Base-by-base conservation (phyloP, 2,113 vertebrate genomes). In the Osmerus eperlanus region DNA sequence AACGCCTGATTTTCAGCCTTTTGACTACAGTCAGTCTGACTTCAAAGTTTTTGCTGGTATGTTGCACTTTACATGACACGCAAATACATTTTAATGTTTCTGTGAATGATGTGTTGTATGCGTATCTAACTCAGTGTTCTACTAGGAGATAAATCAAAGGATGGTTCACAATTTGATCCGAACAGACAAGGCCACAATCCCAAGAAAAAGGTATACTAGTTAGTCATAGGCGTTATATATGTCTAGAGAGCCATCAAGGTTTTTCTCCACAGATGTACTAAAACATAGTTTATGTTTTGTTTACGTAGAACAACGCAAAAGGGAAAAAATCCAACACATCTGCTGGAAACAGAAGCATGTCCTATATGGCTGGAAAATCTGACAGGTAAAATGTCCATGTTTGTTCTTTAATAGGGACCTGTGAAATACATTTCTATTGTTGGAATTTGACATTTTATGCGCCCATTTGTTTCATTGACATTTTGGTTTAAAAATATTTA, bases 31-130 rank as follows among this genome's bases (percentile, higher is more conserved):
- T 87, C 93, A 95, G 79, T 94, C 95, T 1, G 90, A 95, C 83
- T 92, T 98, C 78, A 94, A 93, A 84, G 91, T 95, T 65, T 99
- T 98, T 85, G 87, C 95, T 58, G 97, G 97, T 98, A 85, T 82
- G 93, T 15, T 47, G 41, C 41, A 47, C 9, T 47, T 47, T 47
- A 47, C 41, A 47, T 47, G 7, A 47, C 41, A 47, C 9, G 41
- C 9, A 9, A 47, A 11, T 11, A 47, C 41, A 47, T 12, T 47
- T 36, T 14, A 64, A 23, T 15, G 2, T 58, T n/a, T 12, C n/a
- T 47, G 28, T 58, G 28, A 15, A 47, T 12, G 28, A 8, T 72
- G 6, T 19, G 12, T 32, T 25, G 16, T 65, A 16, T 23, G 19
- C 36, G 51, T 19, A 41, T 21, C 4, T 73, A 3, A 41, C 2